Evolutionary conservation across 2,113 vertebrate species (phyloP).

Genomic region (Malaclemys terrapin): DNA sequence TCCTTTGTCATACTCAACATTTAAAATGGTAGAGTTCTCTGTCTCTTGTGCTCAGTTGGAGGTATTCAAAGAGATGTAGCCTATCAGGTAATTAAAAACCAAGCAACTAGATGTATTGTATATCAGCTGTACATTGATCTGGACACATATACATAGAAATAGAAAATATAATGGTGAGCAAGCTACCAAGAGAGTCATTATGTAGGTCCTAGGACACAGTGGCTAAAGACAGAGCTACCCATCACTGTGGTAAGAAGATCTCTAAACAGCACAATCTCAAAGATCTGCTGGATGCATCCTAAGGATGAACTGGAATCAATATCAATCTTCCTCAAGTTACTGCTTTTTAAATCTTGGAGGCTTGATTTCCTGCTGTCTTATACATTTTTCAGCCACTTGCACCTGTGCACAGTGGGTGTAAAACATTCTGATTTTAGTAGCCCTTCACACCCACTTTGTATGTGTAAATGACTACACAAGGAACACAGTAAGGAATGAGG

Average conservation of each 20-base stretch:
- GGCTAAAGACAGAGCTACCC: background rate
- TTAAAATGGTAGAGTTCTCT: background rate
- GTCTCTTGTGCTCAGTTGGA: rapidly evolving
- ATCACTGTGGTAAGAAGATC: background rate
- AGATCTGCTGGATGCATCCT: background rate
- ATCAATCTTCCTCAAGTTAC: background rate
- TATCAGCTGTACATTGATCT: background rate
- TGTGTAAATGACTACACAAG: background rate
- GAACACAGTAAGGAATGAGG: background rate
- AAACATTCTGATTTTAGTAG: background rate
- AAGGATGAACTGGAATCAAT: background rate
- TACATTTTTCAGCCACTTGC: background rate
- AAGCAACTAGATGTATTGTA: background rate
- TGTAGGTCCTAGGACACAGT: background rate
- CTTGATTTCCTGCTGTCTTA: background rate
- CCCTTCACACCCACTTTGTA: background rate
- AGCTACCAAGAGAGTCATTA: background rate
- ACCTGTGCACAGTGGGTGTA: background rate
- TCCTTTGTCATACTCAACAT: background rate
- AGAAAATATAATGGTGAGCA: background rate
- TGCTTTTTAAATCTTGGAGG: background rate
- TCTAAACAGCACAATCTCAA: background rate
- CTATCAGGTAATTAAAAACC: background rate
- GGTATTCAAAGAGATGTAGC: background rate
- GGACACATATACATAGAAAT: background rate